phyloP scores from a whole-genome alignment of 2,888 invertebrate species.

The Galerucella nymphaeae region DNA sequence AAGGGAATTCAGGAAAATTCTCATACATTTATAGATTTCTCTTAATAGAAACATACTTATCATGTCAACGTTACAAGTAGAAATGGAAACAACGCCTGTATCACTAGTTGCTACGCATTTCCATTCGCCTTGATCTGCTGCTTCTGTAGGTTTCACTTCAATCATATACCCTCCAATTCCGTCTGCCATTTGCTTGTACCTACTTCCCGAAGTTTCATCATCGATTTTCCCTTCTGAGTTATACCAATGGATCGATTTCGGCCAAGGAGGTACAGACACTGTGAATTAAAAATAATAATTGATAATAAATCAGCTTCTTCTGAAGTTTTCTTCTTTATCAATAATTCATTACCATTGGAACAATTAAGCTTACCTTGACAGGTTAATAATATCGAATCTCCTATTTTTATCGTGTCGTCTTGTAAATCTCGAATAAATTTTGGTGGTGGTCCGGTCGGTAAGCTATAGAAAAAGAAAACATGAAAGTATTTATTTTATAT shows the following conservation, averaged over 20 bases:
- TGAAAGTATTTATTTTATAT: no score
- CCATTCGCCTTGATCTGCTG: constrained; percentile 89
- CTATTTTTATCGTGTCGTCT: constrained; percentile 81
- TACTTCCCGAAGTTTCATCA: constrained; percentile 67
- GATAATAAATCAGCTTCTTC: no score
- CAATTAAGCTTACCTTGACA: constrained; percentile 73
- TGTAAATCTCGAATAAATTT: constrained; percentile 81
- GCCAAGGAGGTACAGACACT: constrained; percentile 89
- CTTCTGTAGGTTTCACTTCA: constrained; percentile 80
- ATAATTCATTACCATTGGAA: no score
- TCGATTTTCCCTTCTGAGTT: constrained; percentile 85
- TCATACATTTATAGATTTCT: neutral
- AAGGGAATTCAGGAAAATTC: neutral
- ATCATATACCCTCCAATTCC: constrained; percentile 85
- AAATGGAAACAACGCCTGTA: constrained; percentile 80
- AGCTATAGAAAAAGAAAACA: constrained; percentile 27
- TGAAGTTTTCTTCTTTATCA: no score
- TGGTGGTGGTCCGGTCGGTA: constrained; percentile 78
- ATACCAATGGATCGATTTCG: constrained; percentile 84
- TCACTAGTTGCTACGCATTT: constrained; percentile 86
- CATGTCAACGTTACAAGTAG: constrained; percentile 80
- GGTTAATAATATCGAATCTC: constrained; percentile 77
- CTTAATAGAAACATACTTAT: constrained; percentile 73
- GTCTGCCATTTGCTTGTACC: constrained; percentile 82
- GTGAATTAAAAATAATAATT: constrained; percentile 25